Base-by-base conservation (phyloP, 2,888 invertebrate genomes). In the Megastigmus dorsalis region DNA sequence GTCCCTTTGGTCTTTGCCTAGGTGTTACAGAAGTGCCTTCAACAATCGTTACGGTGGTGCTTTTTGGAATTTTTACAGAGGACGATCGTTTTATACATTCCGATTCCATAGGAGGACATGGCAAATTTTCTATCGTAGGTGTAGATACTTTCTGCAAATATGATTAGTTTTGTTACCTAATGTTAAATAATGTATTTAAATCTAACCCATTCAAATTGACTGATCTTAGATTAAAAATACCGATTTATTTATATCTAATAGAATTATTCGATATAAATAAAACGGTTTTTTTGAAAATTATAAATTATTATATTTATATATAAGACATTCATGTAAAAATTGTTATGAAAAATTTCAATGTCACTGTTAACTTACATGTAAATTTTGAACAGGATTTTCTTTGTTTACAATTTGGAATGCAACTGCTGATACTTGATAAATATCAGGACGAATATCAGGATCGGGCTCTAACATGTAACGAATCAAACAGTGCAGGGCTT, bases 11-110 rank as follows among this genome's bases (percentile, higher is more conserved):
- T 79, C 96, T 89, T 85, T 95, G 95, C 63, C 95, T 89, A 2
- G 95, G 95, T 63, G 93, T 94, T 26, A 96, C 95, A 79, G 94
- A 94, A 1, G 96, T 96, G 67, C 93, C 93, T 84, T 94, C 93
- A 7, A 92, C 90, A 3, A 90, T 80, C 1, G 90, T 86, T 10
- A 88, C 84, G 3, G 90, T 85, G 13, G 89, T 86, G 30, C 90
- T 87, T 79, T 89, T 88, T 2, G 84, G 80, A n/a, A 89, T 85
- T 81, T 89, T 89, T 69, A 90, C 88, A 15, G 89, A 87, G 59
- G 90, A 88, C 15, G 91, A 88, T 77, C 92, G 90, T 82, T 92
- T 93, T 43, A 88, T 83, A 43, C 90, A 89, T 82, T 94, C 94
- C n/a, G 91, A 90, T 83, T 95, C 95, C 82, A 92, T 91, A 54